A percentile compares a stretch with the other conserved stretches of the same genome.
phyloP scores from a whole-genome alignment of 2,888 invertebrate species.

The Synergus laeviventris region DNA sequence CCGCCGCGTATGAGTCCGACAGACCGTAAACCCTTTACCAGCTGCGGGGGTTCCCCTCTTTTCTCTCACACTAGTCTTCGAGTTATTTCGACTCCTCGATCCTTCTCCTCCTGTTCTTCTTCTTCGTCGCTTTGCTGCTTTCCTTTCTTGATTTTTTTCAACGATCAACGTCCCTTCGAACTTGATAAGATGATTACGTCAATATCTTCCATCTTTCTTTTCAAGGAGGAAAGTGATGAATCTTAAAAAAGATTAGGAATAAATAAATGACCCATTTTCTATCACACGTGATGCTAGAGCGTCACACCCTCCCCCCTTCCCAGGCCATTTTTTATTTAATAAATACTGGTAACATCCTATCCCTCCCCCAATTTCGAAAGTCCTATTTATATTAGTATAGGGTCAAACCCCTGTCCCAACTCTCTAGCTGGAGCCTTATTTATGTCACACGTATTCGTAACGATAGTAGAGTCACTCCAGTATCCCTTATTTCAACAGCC shows the following conservation, averaged over 20 bases:
- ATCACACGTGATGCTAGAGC: too few species aligned
- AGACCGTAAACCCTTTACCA: slow-evolving; percentile 73
- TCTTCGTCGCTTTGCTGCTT: slow-evolving; percentile 16
- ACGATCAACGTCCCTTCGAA: slow-evolving; percentile 28
- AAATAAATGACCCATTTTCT: background rate
- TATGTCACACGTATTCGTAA: too few species aligned
- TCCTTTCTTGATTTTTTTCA: slow-evolving; percentile 18
- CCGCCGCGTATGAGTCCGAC: slow-evolving; percentile 68
- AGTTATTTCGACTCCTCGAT: slow-evolving; percentile 51
- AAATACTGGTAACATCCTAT: too few species aligned
- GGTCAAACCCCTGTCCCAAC: too few species aligned
- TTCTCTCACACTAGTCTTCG: slow-evolving; percentile 52
- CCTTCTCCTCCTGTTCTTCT: slow-evolving; percentile 44
- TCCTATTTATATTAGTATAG: too few species aligned
- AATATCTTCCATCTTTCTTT: background rate
- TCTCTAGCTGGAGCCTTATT: too few species aligned
- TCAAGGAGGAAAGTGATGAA: background rate
- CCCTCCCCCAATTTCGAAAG: too few species aligned
- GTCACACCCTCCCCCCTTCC: background rate
- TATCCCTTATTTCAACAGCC: too few species aligned
- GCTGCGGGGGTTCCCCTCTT: slow-evolving; percentile 68
- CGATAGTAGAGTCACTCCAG: too few species aligned
- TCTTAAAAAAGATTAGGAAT: background rate
- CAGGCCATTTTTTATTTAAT: too few species aligned
- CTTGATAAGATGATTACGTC: slow-evolving; percentile 36